Percentiles rank a stretch among this genome's conserved stretches.
Conservation (phyloP, 1,140 invertebrate genomes). For the Heliconius nattereri region DNA sequence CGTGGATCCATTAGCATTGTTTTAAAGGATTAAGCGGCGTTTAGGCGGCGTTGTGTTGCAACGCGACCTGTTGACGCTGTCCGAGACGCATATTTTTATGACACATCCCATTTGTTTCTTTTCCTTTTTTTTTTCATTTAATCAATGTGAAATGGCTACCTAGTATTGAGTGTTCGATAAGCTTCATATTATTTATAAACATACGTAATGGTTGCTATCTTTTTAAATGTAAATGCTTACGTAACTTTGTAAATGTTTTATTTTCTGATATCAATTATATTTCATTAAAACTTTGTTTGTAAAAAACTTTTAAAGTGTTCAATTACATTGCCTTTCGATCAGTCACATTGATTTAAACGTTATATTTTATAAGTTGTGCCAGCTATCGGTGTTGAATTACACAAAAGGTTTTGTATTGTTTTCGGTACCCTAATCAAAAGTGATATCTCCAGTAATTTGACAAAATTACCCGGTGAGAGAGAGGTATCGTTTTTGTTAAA, state of each 20-base stretch:
- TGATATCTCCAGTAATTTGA: slow-evolving; percentile 71
- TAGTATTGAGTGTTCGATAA: slow-evolving; percentile 66
- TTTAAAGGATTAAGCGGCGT: slow-evolving; percentile 77
- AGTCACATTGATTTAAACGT: slow-evolving; percentile 43
- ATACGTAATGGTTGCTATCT: slow-evolving; percentile 32
- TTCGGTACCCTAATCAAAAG: slow-evolving; percentile 73
- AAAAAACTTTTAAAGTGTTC: slow-evolving; percentile 10
- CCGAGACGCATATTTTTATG: slow-evolving; percentile 75
- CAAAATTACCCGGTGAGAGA: slow-evolving; percentile 66
- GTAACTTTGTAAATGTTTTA: neutral
- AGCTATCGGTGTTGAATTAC: slow-evolving; percentile 67
- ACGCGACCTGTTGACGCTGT: slow-evolving; percentile 54
- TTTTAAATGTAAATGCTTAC: too few species aligned
- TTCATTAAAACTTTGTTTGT: neutral
- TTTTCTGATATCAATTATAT: neutral
- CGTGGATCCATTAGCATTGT: slow-evolving; percentile 80
- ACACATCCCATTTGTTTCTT: slow-evolving; percentile 64
- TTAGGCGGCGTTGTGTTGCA: slow-evolving; percentile 54
- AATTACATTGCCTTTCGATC: slow-evolving; percentile 15
- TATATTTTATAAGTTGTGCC: slow-evolving; percentile 48
- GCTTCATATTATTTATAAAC: slow-evolving; percentile 44
- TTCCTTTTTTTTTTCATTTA: slow-evolving; percentile 49
- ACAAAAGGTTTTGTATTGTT: slow-evolving; percentile 76
- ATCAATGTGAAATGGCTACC: slow-evolving; percentile 75
- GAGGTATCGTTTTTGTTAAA: slow-evolving; percentile 44